Percentiles rank a stretch among this genome's conserved stretches.
These are phyloP conservation scores for Pomatorhinus ruficollis DNA, from an alignment of 2,113 vertebrate species.

Conservation along the genomic window DNA sequence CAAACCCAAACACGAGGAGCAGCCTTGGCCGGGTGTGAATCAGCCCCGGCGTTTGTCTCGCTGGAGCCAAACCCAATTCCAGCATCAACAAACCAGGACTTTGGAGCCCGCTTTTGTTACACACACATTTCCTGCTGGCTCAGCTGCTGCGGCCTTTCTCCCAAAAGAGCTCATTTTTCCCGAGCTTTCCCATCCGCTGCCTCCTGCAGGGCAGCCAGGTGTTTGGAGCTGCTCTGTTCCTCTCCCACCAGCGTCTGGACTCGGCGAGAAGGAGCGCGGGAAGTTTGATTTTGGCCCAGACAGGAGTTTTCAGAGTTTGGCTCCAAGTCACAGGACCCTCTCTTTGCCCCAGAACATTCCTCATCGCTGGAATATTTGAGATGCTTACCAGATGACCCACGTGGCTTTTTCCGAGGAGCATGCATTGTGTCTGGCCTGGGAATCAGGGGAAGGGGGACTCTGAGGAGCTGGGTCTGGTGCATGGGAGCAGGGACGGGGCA, in stretches of 20 bases:
- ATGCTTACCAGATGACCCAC: neutral
- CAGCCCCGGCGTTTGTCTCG: neutral
- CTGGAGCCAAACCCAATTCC: neutral
- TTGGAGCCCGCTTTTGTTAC: neutral
- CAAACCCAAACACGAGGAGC: neutral
- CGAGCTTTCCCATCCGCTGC: rapidly evolving
- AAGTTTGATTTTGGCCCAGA: neutral
- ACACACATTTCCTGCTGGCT: neutral
- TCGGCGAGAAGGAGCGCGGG: rapidly evolving
- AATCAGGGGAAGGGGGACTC: neutral
- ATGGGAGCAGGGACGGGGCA: neutral
- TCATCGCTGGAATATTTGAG: neutral
- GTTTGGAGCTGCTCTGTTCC: neutral
- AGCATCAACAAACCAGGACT: neutral
- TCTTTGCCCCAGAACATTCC: neutral
- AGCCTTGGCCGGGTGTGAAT: neutral
- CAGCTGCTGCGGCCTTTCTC: neutral
- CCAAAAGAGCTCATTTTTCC: neutral
- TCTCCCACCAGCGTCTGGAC: rapidly evolving
- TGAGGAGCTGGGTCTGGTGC: neutral
- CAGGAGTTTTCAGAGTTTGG: neutral
- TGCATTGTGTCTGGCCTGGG: neutral
- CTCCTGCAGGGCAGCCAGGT: neutral
- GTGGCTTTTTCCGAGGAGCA: neutral
- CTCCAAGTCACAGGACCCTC: neutral